Conservation (phyloP, 2,113 vertebrate genomes). For the Austrofundulus limnaeus region DNA sequence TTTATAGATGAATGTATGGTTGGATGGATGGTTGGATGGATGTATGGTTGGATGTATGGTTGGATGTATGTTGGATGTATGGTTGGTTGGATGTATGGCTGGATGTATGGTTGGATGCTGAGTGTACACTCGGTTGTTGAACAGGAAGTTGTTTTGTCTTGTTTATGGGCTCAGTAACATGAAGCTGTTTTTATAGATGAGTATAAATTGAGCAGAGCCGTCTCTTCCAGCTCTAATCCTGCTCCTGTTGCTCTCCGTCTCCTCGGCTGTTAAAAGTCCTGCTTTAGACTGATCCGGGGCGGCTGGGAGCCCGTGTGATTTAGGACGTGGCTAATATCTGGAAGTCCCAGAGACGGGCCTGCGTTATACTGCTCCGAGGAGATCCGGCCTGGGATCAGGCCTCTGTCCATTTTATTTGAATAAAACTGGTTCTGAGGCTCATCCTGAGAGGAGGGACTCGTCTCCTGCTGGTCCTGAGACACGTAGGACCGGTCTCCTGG, state of each 20-base stretch:
- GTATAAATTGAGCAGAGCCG: constrained; percentile 35
- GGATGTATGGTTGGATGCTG: too few relatives aligned
- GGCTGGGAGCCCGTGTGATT: constrained; percentile 61
- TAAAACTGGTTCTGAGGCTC: background rate
- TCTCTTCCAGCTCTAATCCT: constrained; percentile 57
- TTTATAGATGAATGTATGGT: too few relatives aligned
- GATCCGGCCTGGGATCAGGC: background rate
- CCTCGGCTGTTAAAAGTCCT: constrained; percentile 47
- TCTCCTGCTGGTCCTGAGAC: background rate
- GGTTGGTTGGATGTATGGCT: too few relatives aligned
- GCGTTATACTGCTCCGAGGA: background rate
- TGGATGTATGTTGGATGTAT: too few relatives aligned
- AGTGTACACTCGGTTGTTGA: too few relatives aligned
- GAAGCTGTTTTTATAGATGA: constrained; percentile 35
- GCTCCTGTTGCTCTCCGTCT: constrained; percentile 34
- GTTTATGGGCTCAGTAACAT: constrained; percentile 41
- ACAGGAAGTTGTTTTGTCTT: too few relatives aligned
- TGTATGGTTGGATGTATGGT: too few relatives aligned
- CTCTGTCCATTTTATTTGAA: background rate
- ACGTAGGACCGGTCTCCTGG: constrained; percentile 4
- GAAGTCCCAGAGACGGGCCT: constrained; percentile 16
- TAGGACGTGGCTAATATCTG: constrained; percentile 53
- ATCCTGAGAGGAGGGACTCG: background rate
- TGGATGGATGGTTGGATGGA: too few relatives aligned
- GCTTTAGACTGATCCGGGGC: constrained; percentile 32